Conservation (phyloP, 1,140 invertebrate genomes). For the Colletes gigas region DNA sequence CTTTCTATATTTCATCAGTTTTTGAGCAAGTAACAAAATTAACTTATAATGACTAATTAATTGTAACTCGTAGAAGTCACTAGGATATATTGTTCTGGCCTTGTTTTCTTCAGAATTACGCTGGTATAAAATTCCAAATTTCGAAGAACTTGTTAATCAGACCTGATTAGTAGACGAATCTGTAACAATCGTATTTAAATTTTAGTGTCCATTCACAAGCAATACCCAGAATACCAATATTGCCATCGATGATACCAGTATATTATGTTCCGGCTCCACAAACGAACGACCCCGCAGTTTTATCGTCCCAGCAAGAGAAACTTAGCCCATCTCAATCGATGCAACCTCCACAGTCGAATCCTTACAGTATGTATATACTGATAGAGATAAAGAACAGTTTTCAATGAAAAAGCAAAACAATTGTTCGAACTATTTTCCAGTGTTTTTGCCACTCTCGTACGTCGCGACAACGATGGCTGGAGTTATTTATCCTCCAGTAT, state of each 20-base stretch:
- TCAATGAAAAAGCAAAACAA: background rate
- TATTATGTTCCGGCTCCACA: slow-evolving; percentile 83
- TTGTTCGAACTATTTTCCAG: background rate
- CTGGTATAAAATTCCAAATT: too few species aligned
- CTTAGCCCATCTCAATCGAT: slow-evolving; percentile 52
- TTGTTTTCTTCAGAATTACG: too few species aligned
- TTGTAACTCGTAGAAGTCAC: too few species aligned
- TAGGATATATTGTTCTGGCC: too few species aligned
- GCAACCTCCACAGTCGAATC: slow-evolving; percentile 53
- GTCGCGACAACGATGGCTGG: slow-evolving; percentile 76
- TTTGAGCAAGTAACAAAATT: too few species aligned
- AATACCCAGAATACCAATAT: slow-evolving; percentile 59
- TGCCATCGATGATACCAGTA: slow-evolving; percentile 82
- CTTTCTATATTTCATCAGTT: too few species aligned
- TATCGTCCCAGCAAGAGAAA: slow-evolving; percentile 62
- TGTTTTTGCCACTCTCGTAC: slow-evolving; percentile 65
- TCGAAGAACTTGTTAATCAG: background rate
- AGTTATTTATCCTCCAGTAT: slow-evolving; percentile 82
- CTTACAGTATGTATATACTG: slow-evolving; percentile 66
- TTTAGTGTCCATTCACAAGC: slow-evolving; percentile 50
- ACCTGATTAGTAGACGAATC: background rate
- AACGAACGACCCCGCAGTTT: slow-evolving; percentile 27
- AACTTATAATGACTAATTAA: too few species aligned
- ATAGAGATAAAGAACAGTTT: background rate
- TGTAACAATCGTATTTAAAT: background rate